These are phyloP conservation scores for Pardalotus punctatus DNA, from an alignment of 2,113 vertebrate species.

Conservation along the genomic window DNA sequence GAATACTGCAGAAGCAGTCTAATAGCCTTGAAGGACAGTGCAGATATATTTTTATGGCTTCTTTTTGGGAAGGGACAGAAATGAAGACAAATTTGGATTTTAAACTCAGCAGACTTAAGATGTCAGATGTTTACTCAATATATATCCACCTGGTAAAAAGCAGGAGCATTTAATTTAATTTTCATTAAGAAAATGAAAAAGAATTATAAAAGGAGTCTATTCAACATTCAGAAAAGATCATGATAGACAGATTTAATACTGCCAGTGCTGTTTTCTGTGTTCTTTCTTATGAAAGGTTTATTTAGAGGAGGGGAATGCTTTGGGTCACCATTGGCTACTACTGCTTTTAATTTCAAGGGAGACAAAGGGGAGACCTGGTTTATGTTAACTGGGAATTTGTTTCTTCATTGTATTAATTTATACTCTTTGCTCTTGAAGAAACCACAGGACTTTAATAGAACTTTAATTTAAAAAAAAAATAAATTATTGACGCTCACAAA, in stretches of 20 bases:
- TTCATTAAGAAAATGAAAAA: neutral
- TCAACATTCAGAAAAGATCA: neutral
- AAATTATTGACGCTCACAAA: neutral
- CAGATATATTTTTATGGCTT: neutral
- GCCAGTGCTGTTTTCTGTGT: neutral
- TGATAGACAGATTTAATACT: neutral
- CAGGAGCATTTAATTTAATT: neutral
- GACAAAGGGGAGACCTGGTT: neutral
- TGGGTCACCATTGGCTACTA: neutral
- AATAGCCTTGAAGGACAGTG: neutral
- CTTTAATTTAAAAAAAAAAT: neutral
- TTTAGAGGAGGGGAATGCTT: neutral
- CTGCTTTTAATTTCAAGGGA: neutral
- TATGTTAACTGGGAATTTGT: neutral
- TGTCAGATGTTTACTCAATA: neutral
- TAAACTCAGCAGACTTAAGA: neutral
- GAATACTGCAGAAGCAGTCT: neutral
- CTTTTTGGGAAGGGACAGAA: neutral
- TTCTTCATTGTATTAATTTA: neutral
- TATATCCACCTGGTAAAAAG: neutral
- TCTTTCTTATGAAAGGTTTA: neutral
- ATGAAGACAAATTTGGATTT: neutral
- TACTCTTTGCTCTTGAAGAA: neutral
- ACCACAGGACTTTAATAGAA: neutral
- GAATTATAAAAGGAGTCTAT: neutral